Evolutionary conservation across 2,888 invertebrate genomes (phyloP).

Genomic region (Drosophila parthenogenetica): DNA sequence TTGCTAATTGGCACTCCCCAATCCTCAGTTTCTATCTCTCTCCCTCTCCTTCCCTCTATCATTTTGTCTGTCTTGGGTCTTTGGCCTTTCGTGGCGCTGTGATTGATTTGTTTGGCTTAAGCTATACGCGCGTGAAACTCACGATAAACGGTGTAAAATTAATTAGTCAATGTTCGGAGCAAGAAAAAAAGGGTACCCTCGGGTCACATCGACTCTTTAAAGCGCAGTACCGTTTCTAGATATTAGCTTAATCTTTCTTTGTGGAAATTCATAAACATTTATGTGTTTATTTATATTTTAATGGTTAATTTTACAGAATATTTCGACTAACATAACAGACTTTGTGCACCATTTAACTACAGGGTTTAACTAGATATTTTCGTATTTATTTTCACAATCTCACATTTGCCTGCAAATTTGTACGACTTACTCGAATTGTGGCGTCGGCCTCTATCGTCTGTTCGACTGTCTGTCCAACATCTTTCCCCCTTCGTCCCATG

Average conservation of each 20-base stretch:
- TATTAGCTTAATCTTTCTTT: too few relatives aligned
- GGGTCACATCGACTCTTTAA: too few relatives aligned
- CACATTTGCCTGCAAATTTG: slow-evolving; percentile 44
- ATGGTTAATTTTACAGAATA: neutral
- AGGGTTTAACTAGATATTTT: slow-evolving; percentile 8
- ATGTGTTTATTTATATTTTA: too few relatives aligned
- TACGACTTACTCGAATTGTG: slow-evolving; percentile 26
- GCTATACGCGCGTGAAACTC: slow-evolving; percentile 63
- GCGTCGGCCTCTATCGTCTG: slow-evolving; percentile 40
- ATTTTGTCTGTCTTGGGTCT: neutral
- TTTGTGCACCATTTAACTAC: neutral
- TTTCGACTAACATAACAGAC: neutral
- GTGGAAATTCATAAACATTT: neutral
- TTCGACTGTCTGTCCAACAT: slow-evolving; percentile 20
- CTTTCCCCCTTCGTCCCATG: neutral
- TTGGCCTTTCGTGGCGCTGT: slow-evolving; percentile 22
- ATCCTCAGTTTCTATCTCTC: neutral
- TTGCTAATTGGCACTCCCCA: slow-evolving; percentile 67
- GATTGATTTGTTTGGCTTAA: slow-evolving; percentile 78
- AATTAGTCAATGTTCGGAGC: slow-evolving; percentile 63
- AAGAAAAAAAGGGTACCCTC: neutral
- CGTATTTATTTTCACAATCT: slow-evolving; percentile 13
- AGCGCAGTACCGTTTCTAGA: too few relatives aligned
- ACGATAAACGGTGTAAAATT: slow-evolving; percentile 77
- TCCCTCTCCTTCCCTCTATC: neutral